Conservation (phyloP, 2,797 vertebrate genomes). For the Psittacula echo region DNA sequence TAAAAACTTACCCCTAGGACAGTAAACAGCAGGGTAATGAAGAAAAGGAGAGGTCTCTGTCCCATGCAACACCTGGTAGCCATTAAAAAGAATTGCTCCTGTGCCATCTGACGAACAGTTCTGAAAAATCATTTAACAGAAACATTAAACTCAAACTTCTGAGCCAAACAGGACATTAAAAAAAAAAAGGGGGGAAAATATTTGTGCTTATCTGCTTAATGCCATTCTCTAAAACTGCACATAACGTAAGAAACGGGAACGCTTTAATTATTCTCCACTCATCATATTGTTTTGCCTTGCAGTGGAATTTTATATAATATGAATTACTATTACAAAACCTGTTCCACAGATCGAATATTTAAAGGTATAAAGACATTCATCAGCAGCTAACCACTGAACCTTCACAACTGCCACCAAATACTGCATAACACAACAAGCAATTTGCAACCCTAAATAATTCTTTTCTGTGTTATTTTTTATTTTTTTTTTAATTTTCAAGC, state of each 20-base stretch:
- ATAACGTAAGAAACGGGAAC: neutral
- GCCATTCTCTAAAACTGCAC: neutral
- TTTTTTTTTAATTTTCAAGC: neutral
- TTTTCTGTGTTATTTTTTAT: neutral
- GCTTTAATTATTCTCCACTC: neutral
- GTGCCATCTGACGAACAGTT: constrained; percentile 98
- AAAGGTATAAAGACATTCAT: neutral
- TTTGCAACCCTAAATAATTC: neutral
- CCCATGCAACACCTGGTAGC: constrained; percentile 99
- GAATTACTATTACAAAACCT: neutral
- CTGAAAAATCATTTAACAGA: constrained; percentile 74
- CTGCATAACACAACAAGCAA: neutral
- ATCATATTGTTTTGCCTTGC: neutral
- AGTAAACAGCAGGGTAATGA: constrained; percentile 98
- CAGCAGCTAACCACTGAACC: neutral
- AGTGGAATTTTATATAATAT: neutral
- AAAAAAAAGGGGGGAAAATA: neutral
- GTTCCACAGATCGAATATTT: neutral
- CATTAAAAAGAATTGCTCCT: constrained; percentile 99
- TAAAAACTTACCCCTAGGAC: constrained; percentile 92
- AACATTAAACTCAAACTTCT: constrained; percentile 12
- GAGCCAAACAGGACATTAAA: neutral
- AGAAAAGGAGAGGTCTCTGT: constrained; percentile 97
- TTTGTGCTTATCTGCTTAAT: neutral
- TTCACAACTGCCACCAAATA: neutral